Evolutionary conservation across 2,797 vertebrate genomes (phyloP), one percentile per base, ranked within the genome.

Genomic region (Hydrolagus colliei): DNA sequence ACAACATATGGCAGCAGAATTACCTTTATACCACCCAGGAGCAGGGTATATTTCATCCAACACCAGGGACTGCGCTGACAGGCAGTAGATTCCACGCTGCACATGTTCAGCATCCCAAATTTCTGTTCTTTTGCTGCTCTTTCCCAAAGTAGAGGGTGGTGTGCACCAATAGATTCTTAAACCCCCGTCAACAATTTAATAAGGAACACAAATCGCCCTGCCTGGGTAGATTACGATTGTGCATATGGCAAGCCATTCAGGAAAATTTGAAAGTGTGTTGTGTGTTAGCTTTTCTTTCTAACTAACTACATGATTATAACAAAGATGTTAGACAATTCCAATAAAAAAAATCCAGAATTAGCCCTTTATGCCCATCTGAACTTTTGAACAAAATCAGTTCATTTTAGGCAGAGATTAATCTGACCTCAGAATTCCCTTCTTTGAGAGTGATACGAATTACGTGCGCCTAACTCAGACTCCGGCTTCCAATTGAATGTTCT

Each of bases 1-100:
- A 89, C 89, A 91, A 91, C 90, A 92, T 91, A 92, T 88, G 89
- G 91, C 88, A 89, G 89, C 88, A 91, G 89, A 92, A 92, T 91
- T 93, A 89, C 89, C 88, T 90, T 89, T 91, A 87, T 90, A 88
- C 87, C 89, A 76, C 87, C 89, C 89, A 90, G 87, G 88, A 87
- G 90, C 91, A 88, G 88, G 85, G 87, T 88, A 88, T 91, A 91
- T 92, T 91, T 93, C 86, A 90, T 91, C 87, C 87, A 88, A 87
- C 90, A 88, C 86, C 1, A 87, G 88, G 87, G 88, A 87, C 87
- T 88, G 11, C 65, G 80, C 78, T 89, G 89, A 88, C 87, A 89
- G 88, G 88, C 88, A 89, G 87, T 92, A 88, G 88, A 90, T 92
- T 90, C 87, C 89, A 85, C 86, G 71, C 67, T 9, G 72, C 86